Conservation (phyloP, 2,888 invertebrate genomes). For the Auanema sp. region DNA sequence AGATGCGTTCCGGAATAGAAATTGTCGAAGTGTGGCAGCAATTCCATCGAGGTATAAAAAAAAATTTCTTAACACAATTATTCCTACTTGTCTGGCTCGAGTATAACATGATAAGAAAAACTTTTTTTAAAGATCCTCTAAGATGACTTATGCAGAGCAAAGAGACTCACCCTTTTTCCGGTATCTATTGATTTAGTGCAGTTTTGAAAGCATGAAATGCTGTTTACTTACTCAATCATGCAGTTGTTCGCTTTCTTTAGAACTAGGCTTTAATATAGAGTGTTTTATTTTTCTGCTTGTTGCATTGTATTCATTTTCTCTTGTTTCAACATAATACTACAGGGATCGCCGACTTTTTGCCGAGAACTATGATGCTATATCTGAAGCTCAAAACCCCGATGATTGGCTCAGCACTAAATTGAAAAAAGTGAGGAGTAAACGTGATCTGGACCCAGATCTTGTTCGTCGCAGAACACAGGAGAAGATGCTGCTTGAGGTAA, state of each 20-base stretch:
- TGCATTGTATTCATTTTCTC: too few species aligned
- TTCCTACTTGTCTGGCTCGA: too few species aligned
- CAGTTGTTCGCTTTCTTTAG: neutral
- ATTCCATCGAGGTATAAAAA: slow-evolving; percentile 23
- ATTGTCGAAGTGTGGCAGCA: slow-evolving; percentile 40
- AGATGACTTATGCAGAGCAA: slow-evolving; percentile 19
- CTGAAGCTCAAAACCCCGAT: slow-evolving; percentile 45
- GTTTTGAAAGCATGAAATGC: neutral
- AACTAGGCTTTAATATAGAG: neutral
- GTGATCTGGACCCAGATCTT: slow-evolving; percentile 51
- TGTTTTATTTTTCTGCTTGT: too few species aligned
- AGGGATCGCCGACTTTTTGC: slow-evolving; percentile 25
- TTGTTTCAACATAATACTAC: slow-evolving; percentile 4
- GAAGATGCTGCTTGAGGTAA: slow-evolving; percentile 63
- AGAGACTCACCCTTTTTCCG: slow-evolving; percentile 30
- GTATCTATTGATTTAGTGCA: slow-evolving; percentile 13
- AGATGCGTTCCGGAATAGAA: slow-evolving; percentile 34
- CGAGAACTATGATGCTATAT: slow-evolving; percentile 27
- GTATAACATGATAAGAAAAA: neutral
- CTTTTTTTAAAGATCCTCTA: neutral
- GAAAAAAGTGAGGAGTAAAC: slow-evolving; percentile 46
- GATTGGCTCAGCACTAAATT: slow-evolving; percentile 60
- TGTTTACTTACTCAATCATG: neutral
- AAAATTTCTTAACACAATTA: too few species aligned
- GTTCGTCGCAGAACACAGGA: slow-evolving; percentile 63